A percentile compares a stretch with the other conserved stretches of the same genome.
phyloP scores from a whole-genome alignment of 2,113 vertebrate species.

The Lota lota region DNA sequence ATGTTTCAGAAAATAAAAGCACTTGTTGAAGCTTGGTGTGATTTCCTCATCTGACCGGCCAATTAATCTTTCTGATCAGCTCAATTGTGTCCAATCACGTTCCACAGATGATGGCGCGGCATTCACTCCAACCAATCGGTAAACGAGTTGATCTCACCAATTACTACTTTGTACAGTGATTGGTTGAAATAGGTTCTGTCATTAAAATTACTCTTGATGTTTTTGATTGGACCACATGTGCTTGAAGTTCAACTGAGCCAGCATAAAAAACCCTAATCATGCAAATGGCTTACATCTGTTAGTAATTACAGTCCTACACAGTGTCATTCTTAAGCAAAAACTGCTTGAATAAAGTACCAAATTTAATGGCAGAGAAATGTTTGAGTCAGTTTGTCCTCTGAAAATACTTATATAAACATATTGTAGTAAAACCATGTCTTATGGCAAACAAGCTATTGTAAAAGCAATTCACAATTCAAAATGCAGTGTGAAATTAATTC shows the following conservation, averaged over 20 bases:
- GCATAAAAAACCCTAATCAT: not conserved
- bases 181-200: not conserved
- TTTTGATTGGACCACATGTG: not conserved
- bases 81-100: constrained; percentile 26
- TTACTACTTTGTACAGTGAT: not conserved
- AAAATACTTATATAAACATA: not conserved
- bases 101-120: not conserved
- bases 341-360: not conserved
- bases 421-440: not conserved
- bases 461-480: not conserved
- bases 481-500: not conserved
- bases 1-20: constrained; percentile 39
- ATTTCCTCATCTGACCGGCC: not conserved
- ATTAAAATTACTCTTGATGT: not conserved
- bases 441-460: not conserved
- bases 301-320: not conserved
- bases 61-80: constrained; percentile 15
- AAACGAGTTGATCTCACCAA: not conserved
- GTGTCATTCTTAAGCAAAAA: not conserved
- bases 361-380: not conserved
- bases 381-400: not conserved
- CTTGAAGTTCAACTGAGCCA: not conserved
- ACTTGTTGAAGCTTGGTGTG: constrained; percentile 4
- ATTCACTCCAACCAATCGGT: not conserved
- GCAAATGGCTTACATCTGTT: not conserved